Evolutionary conservation across 2,888 invertebrate species (phyloP).

Genomic region (Ichneumon xanthorius): DNA sequence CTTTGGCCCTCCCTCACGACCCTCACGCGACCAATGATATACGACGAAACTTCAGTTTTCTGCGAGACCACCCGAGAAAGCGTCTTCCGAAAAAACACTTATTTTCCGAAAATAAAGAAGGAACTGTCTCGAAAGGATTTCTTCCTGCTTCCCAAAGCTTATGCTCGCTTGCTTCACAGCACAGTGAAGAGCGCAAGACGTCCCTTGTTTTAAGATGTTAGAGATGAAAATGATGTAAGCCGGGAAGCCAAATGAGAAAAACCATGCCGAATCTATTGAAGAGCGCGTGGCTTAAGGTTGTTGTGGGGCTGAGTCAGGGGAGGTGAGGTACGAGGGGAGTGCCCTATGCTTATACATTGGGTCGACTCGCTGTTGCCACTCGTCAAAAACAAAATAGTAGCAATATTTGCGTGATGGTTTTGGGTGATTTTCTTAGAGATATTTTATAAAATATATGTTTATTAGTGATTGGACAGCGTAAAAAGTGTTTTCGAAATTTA

Average conservation of each 20-base stretch:
- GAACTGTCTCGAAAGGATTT: neutral
- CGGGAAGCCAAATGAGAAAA: neutral
- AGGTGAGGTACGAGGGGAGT: too few species aligned
- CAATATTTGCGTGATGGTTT: too few species aligned
- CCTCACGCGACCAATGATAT: neutral
- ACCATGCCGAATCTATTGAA: too few species aligned
- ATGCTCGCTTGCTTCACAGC: neutral
- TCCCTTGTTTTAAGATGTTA: neutral
- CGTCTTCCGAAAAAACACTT: neutral
- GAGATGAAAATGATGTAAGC: neutral
- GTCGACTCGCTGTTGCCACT: too few species aligned
- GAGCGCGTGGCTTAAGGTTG: too few species aligned
- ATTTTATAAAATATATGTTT: too few species aligned
- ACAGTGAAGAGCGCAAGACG: neutral
- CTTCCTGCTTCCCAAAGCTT: neutral
- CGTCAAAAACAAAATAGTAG: too few species aligned
- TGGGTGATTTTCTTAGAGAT: too few species aligned
- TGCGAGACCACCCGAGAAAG: neutral
- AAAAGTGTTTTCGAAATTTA: too few species aligned
- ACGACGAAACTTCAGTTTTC: slow-evolving; percentile 1
- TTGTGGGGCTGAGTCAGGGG: too few species aligned
- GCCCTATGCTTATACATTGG: too few species aligned
- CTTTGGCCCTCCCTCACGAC: neutral
- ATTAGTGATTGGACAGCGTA: too few species aligned
- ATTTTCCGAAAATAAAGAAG: neutral